Conservation (phyloP, 2,888 invertebrate genomes). For the Drosophila setosimentum region DNA sequence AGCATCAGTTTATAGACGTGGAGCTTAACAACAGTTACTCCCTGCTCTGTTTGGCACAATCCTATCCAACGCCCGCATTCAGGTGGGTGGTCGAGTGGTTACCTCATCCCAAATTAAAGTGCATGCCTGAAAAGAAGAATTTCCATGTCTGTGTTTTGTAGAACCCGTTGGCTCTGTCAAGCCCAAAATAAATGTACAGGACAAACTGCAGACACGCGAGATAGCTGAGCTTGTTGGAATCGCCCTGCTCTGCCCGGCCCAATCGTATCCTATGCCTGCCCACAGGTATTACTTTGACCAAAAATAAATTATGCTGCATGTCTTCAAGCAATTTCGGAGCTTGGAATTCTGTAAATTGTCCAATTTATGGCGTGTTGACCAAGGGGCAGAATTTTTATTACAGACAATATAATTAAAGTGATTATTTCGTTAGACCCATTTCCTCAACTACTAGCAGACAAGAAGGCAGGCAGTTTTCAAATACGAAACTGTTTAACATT, state of each 20-base stretch:
- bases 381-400: slow-evolving; percentile 8
- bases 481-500: slow-evolving; percentile 9
- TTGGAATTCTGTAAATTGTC: slow-evolving; percentile 45
- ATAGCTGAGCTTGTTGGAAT: slow-evolving; percentile 86
- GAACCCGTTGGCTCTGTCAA: slow-evolving; percentile 86
- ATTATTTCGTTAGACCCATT: slow-evolving; percentile 49
- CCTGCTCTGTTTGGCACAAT: slow-evolving; percentile 88
- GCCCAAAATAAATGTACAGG: slow-evolving; percentile 90
- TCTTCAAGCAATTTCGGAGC: slow-evolving; percentile 23
- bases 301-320: slow-evolving; percentile 36
- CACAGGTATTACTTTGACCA: slow-evolving; percentile 87
- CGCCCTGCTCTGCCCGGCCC: slow-evolving; percentile 90
- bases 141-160: slow-evolving; percentile 56
- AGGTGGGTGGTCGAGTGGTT: slow-evolving; percentile 85
- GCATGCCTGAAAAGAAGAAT: slow-evolving; percentile 13
- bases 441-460: slow-evolving; percentile 22
- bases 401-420: slow-evolving; percentile 45
- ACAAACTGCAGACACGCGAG: slow-evolving; percentile 87
- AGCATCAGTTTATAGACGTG: slow-evolving; percentile 81
- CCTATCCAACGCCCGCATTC: slow-evolving; percentile 90
- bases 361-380: slow-evolving; percentile 43
- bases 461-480: slow-evolving; percentile 57
- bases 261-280: slow-evolving; percentile 90
- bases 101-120: slow-evolving; percentile 5
- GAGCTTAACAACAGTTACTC: slow-evolving; percentile 86